Evolutionary conservation across 2,797 vertebrate genomes (phyloP).

Genomic region (Triplophysa yarkandensis): DNA sequence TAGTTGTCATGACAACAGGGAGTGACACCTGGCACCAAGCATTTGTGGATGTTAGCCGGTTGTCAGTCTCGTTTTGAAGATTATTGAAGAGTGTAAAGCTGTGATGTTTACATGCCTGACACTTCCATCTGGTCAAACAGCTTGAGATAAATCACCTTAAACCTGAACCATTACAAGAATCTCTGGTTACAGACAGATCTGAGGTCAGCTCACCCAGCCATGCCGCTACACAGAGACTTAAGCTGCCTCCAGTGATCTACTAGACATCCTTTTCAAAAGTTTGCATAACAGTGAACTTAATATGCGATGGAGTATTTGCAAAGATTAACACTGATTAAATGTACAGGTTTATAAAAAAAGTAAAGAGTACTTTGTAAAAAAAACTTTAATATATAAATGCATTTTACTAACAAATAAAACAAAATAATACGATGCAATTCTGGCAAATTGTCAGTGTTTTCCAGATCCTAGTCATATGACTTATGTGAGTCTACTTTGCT

Average conservation of each 20-base stretch:
- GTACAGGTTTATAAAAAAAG: not conserved
- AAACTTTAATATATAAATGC: not conserved
- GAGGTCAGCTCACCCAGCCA: slow-evolving; percentile 20
- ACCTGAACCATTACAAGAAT: slow-evolving; percentile 18
- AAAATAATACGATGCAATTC: not conserved
- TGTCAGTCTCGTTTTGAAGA: slow-evolving; percentile 15
- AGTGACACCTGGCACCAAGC: not conserved
- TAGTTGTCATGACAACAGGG: not conserved
- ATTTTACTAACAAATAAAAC: not conserved
- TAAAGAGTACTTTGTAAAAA: too few relatives aligned
- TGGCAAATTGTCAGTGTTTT: not conserved
- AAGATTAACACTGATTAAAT: not conserved
- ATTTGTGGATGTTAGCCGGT: not conserved
- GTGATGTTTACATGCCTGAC: slow-evolving; percentile 27
- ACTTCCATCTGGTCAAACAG: slow-evolving; percentile 29
- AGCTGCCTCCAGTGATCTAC: slow-evolving; percentile 12
- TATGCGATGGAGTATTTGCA: not conserved
- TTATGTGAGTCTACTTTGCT: not conserved
- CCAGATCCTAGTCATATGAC: not conserved
- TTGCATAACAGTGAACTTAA: slow-evolving; percentile 10
- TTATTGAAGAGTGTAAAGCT: slow-evolving; percentile 8
- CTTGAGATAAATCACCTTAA: slow-evolving; percentile 17
- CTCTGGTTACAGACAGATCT: slow-evolving; percentile 36
- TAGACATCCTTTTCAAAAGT: not conserved
- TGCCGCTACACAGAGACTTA: slow-evolving; percentile 10